Percentiles rank a stretch among this genome's conserved stretches.
phyloP scores from a whole-genome alignment of 1,140 invertebrate genomes.

The Listronotus bonariensis region DNA sequence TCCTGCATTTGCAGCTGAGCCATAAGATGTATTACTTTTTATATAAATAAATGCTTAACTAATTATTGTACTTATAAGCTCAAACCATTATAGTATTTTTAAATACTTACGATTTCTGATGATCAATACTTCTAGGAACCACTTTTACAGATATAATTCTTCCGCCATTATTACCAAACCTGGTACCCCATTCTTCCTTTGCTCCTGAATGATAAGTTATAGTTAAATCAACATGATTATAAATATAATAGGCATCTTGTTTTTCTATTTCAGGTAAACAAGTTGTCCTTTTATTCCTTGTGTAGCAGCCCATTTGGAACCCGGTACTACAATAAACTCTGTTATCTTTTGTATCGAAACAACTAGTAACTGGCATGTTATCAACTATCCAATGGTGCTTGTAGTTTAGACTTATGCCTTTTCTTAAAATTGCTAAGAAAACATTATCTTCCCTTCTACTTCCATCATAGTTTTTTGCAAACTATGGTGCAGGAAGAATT shows the following conservation, averaged over 20 bases:
- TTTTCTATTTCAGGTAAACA: constrained; percentile 39
- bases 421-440: constrained; percentile 80
- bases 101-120: constrained; percentile 43
- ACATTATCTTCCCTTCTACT: constrained; percentile 67
- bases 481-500: constrained; percentile 71
- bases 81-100: too few relatives aligned
- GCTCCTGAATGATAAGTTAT: constrained; percentile 91
- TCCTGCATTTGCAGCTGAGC: too few relatives aligned
- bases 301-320: constrained; percentile 97
- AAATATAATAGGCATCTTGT: constrained; percentile 76
- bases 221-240: constrained; percentile 94
- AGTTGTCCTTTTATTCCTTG: constrained; percentile 55
- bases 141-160: constrained; percentile 85
- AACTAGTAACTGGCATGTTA: constrained; percentile 98
- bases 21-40: too few relatives aligned
- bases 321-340: constrained; percentile 89
- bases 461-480: constrained; percentile 79
- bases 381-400: constrained; percentile 98
- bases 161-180: constrained; percentile 79
- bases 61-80: too few relatives aligned
- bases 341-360: constrained; percentile 79
- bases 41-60: too few relatives aligned
- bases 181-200: constrained; percentile 81
- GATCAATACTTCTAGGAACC: constrained; percentile 50
- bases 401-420: constrained; percentile 96